Evolutionary conservation across 2,113 vertebrate species (phyloP).

Genomic region (Cololabis saira): DNA sequence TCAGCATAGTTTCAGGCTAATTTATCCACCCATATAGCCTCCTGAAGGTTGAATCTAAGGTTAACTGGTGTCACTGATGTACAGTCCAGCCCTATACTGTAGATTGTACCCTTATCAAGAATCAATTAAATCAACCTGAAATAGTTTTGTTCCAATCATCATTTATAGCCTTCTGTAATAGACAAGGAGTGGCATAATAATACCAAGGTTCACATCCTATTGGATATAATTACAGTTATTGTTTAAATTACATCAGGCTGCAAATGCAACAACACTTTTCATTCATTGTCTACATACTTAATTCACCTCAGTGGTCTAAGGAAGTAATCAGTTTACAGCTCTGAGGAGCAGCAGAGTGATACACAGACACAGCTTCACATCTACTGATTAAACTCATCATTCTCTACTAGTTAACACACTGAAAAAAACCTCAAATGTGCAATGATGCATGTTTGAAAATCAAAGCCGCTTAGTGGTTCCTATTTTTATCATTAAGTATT

Average conservation of each 20-base stretch:
- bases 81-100: neutral
- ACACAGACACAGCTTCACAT: conserved; percentile 10
- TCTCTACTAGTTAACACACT: conserved; percentile 13
- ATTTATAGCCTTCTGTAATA: neutral
- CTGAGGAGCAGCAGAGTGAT: conserved; percentile 15
- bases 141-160: neutral
- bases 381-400: conserved; percentile 17
- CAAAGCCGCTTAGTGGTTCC: conserved; percentile 29
- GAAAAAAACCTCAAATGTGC: conserved; percentile 34
- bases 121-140: conserved; percentile 5
- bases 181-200: conserved; percentile 2
- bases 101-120: neutral
- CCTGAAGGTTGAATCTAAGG: neutral
- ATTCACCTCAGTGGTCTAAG: conserved; percentile 26
- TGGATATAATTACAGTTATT: conserved; percentile 10
- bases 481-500: conserved; percentile 59
- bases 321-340: conserved; percentile 23
- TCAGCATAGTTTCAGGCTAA: neutral
- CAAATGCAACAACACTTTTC: conserved; percentile 21
- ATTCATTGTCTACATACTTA: conserved; percentile 22
- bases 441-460: conserved; percentile 32
- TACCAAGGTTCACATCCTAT: conserved; percentile 24
- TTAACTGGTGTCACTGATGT: conserved; percentile 12
- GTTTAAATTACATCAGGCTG: conserved; percentile 18
- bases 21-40: neutral